A percentile compares a stretch with the other conserved stretches of the same genome.
Evolutionary conservation across 2,888 invertebrate species (phyloP).

Genomic region (Limnephilus lunatus): DNA sequence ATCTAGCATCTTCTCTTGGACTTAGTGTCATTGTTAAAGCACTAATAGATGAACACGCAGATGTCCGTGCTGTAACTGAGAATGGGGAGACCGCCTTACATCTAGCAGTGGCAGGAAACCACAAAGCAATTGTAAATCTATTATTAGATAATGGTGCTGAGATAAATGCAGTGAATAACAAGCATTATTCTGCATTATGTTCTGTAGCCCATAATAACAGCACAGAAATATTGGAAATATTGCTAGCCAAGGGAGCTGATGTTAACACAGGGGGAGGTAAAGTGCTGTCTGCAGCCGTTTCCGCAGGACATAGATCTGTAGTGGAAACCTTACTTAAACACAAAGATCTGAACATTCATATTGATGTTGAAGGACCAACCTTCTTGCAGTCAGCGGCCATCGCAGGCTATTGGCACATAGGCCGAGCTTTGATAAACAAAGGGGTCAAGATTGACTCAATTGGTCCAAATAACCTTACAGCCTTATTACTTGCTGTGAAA

Average conservation of each 20-base stretch:
- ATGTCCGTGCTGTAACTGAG: neutral
- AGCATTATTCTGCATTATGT: neutral
- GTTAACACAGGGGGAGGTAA: neutral
- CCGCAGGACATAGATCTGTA: neutral
- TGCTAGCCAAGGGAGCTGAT: neutral
- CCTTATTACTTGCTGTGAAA: neutral
- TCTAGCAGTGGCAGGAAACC: constrained; percentile 8
- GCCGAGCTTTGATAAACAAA: neutral
- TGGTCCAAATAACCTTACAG: neutral
- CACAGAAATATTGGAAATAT: neutral
- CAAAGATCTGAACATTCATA: neutral
- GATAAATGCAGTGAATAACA: neutral
- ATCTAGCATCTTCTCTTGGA: neutral
- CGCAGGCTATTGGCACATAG: constrained; percentile 1
- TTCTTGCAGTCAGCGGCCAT: neutral
- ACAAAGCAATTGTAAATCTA: neutral
- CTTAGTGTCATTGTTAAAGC: neutral
- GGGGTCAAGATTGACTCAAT: neutral
- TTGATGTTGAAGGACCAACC: neutral
- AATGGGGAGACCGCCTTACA: neutral
- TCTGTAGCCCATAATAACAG: neutral
- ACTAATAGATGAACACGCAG: neutral
- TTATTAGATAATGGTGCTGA: neutral
- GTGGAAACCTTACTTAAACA: neutral
- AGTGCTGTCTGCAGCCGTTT: neutral